Percentiles rank a stretch among this genome's conserved stretches.
Conservation (phyloP, 2,797 vertebrate species). For the Lagocephalus sceleratus region DNA sequence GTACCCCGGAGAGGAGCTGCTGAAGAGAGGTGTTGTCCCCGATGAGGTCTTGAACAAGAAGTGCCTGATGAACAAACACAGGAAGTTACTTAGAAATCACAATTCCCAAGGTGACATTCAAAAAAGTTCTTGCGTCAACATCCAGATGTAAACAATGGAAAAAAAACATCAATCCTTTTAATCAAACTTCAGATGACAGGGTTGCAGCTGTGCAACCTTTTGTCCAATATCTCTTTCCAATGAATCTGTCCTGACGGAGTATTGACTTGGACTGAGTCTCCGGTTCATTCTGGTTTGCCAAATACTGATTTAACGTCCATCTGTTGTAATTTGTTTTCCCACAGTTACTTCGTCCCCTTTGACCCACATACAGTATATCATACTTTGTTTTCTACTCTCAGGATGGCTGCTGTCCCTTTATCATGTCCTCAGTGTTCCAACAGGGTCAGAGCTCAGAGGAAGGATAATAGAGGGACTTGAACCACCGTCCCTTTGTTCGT, state of each 20-base stretch:
- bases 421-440: conserved; percentile 37
- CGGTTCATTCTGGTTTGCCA: too few species aligned
- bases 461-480: conserved; percentile 65
- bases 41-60: conserved; percentile 99
- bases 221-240: conserved; percentile 44
- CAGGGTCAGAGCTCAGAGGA: conserved; percentile 58
- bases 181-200: conserved; percentile 23
- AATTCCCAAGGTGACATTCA: too few species aligned
- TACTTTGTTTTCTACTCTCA: conserved; percentile 37
- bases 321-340: conserved; percentile 24
- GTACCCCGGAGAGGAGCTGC: conserved; percentile 96
- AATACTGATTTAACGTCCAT: conserved; percentile 50
- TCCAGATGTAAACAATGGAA: conserved; percentile 14
- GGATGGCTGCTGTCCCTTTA: conserved; percentile 29
- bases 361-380: conserved; percentile 20
- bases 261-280: too few species aligned
- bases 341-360: conserved; percentile 13
- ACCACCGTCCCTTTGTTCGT: conserved; percentile 56
- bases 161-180: conserved; percentile 33
- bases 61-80: conserved; percentile 75
- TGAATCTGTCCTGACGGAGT: conserved; percentile 40
- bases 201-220: conserved; percentile 50
- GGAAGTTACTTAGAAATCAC: background rate
- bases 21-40: conserved; percentile 96
- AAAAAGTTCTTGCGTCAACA: background rate